Evolutionary conservation across 2,888 invertebrate species (phyloP), one percentile per base, ranked within the genome.

Genomic region (Brenthis daphne): DNA sequence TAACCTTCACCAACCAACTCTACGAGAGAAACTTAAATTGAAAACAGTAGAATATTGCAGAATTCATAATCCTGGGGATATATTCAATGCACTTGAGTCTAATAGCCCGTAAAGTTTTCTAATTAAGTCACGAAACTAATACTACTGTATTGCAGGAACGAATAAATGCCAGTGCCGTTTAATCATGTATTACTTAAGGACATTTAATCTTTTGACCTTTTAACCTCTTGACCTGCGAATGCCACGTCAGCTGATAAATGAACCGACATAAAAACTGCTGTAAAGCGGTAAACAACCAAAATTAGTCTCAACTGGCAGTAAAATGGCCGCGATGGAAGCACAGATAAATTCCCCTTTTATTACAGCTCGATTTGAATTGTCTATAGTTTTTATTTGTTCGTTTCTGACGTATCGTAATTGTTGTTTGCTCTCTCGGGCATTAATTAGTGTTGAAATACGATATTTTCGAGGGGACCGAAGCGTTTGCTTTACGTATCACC

Each of bases 371-470:
- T 86, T 86, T 81, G 80, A 84, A 78, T 82, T 79, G 76, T 72
- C 74, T 72, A 73, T 74, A 83, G 73, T 74, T 85, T 88, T 88
- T 84, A 83, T 82, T 82, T 81, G 80, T 75, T 63, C 72, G 73
- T 68, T 43, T 43, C 73, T 80, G 83, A 82, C 83, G 85, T 84
- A 79, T 81, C 80, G 85, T 88, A 88, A 89, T 89, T 88, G 87
- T 80, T 89, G 87, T 90, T 89, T 88, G 85, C 81, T 81, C 80
- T 81, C 80, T 70, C 71, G 81, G 77, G 83, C 85, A 87, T 87
- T 87, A 87, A 90, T 90, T 90, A 89, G 82, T 82, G 85, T 82
- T 84, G 87, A 86, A 87, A 89, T 85, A 86, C 85, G 88, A 88
- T 88, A 88, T 88, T 89, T 87, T 85, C 77, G 71, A 68, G 79